These are phyloP conservation scores for Ligdia adustata DNA, from an alignment of 2,888 invertebrate species.

Conservation along the genomic window DNA sequence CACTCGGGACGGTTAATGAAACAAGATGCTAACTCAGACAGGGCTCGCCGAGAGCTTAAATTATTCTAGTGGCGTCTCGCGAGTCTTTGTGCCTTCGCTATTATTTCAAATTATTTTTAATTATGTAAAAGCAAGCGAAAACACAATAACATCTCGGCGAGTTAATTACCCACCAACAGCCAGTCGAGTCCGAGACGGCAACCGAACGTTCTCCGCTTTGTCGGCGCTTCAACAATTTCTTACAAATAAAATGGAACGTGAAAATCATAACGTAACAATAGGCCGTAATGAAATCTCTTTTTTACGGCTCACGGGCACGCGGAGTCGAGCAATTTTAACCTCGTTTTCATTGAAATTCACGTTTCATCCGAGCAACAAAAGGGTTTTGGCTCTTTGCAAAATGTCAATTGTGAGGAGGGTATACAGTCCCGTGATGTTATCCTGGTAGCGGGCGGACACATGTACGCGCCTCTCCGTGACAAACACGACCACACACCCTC, in stretches of 20 bases:
- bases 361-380: conserved; percentile 73
- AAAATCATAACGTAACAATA: conserved; percentile 74
- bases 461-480: conserved; percentile 53
- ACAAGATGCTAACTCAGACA: conserved; percentile 73
- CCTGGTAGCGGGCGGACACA: conserved; percentile 55
- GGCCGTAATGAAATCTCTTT: conserved; percentile 73
- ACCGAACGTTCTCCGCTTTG: conserved; percentile 51
- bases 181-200: conserved; percentile 55
- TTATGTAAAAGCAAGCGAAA: conserved; percentile 74
- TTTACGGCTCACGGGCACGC: conserved; percentile 62
- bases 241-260: conserved; percentile 68
- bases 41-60: conserved; percentile 60
- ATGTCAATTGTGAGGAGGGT: conserved; percentile 78
- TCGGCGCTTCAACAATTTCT: conserved; percentile 57
- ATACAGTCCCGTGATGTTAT: conserved; percentile 50
- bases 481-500: conserved; percentile 42
- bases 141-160: conserved; percentile 62
- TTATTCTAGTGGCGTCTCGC: conserved; percentile 65
- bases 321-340: conserved; percentile 72
- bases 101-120: conserved; percentile 81
- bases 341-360: conserved; percentile 78
- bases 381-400: conserved; percentile 69
- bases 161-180: conserved; percentile 66
- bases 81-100: conserved; percentile 65
- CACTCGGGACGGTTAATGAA: conserved; percentile 67